Percentiles rank a stretch among this genome's conserved stretches.
Conservation (phyloP, 2,888 invertebrate genomes). For the Yponomeuta evonymella region DNA sequence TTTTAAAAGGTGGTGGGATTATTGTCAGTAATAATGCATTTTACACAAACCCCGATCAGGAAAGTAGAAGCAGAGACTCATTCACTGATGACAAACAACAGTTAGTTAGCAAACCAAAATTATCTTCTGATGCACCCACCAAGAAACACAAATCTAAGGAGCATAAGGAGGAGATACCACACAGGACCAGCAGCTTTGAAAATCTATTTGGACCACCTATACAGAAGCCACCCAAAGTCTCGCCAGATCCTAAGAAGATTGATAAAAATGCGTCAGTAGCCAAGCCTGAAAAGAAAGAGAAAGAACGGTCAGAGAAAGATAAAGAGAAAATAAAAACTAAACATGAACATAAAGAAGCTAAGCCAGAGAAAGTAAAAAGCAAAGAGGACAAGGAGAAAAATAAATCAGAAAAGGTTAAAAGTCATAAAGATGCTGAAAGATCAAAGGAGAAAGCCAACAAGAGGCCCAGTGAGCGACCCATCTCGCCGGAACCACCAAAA, state of each 20-base stretch:
- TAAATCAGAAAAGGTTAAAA: slow-evolving; percentile 66
- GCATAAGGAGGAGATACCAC: slow-evolving; percentile 72
- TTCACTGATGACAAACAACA: slow-evolving; percentile 75
- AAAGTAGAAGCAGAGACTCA: slow-evolving; percentile 75
- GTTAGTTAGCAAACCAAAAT: slow-evolving; percentile 83
- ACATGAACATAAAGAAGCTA: slow-evolving; percentile 65
- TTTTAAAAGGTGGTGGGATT: slow-evolving; percentile 90
- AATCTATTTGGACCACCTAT: slow-evolving; percentile 90
- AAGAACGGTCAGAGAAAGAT: slow-evolving; percentile 58
- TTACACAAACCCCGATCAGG: slow-evolving; percentile 70
- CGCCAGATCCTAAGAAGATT: slow-evolving; percentile 79
- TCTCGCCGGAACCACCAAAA: slow-evolving; percentile 59
- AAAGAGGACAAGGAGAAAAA: slow-evolving; percentile 68
- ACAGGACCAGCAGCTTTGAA: slow-evolving; percentile 80
- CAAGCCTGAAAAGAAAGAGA: slow-evolving; percentile 76
- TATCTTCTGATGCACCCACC: slow-evolving; percentile 68
- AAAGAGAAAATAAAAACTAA: slow-evolving; percentile 60
- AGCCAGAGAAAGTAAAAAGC: slow-evolving; percentile 62
- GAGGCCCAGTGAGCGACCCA: slow-evolving; percentile 56
- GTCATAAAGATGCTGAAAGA: slow-evolving; percentile 75
- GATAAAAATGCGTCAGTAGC: slow-evolving; percentile 44
- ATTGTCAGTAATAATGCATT: slow-evolving; percentile 62
- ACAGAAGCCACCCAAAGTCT: slow-evolving; percentile 83
- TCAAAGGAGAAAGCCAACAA: slow-evolving; percentile 74
- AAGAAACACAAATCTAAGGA: slow-evolving; percentile 79